These are phyloP conservation scores for Argyresthia goedartella DNA, from an alignment of 2,888 invertebrate species.

Conservation along the genomic window DNA sequence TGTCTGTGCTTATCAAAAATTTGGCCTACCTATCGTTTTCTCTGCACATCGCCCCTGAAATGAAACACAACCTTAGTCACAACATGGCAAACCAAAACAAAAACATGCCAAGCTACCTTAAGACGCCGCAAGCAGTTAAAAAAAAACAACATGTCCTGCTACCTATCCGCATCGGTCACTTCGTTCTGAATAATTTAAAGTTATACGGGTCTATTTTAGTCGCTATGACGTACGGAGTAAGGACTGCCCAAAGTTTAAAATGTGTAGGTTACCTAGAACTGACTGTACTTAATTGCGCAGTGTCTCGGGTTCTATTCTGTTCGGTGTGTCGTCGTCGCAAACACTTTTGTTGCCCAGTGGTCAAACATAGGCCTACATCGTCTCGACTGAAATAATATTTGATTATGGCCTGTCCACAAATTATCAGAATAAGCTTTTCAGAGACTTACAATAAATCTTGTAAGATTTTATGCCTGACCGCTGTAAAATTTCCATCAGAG, in stretches of 20 bases:
- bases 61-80: not conserved
- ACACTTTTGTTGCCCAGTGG: constrained; percentile 26
- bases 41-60: too few species aligned
- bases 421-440: not conserved
- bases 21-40: too few species aligned
- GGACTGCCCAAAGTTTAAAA: constrained; percentile 4
- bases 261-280: constrained; percentile 20
- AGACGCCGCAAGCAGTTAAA: not conserved
- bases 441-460: too few species aligned
- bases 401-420: not conserved
- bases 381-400: not conserved
- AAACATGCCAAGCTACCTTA: not conserved
- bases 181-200: too few species aligned
- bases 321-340: constrained; percentile 23
- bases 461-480: not conserved
- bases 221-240: too few species aligned
- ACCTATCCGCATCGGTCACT: too few species aligned
- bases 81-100: not conserved
- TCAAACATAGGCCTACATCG: constrained; percentile 18
- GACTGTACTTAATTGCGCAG: constrained; percentile 31
- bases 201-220: too few species aligned
- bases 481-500: too few species aligned
- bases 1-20: too few species aligned
- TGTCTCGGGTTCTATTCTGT: constrained; percentile 29
- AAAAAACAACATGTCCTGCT: too few species aligned